These are phyloP conservation scores for Olivierus martensii DNA, from an alignment of 1,140 invertebrate species.

Conservation along the genomic window DNA sequence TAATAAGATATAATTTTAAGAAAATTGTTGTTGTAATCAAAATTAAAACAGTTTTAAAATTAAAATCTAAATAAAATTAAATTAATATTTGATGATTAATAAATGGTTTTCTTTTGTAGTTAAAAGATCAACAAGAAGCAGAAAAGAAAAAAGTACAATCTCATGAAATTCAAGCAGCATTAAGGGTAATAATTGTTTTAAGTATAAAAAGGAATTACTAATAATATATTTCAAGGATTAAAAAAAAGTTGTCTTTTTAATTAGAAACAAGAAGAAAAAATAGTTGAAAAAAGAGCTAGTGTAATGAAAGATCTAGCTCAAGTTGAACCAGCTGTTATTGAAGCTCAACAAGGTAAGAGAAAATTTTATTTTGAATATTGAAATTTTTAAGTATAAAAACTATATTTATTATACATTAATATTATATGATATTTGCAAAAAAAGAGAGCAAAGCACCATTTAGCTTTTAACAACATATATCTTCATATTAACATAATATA, in stretches of 20 bases:
- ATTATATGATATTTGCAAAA: too few species aligned
- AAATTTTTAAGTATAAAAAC: too few species aligned
- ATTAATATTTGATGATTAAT: too few species aligned
- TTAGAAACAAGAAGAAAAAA: slow-evolving; percentile 73
- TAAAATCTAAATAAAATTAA: too few species aligned
- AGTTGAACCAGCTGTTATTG: slow-evolving; percentile 96
- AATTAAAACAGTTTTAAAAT: too few species aligned
- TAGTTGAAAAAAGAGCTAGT: slow-evolving; percentile 77
- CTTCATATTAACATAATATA: too few species aligned
- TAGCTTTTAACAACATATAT: too few species aligned
- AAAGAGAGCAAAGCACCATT: too few species aligned
- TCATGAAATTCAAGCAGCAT: slow-evolving; percentile 86
- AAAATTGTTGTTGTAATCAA: too few species aligned
- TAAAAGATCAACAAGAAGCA: slow-evolving; percentile 98
- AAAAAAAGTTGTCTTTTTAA: not conserved
- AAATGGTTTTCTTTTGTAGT: slow-evolving; percentile 25
- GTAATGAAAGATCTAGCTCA: slow-evolving; percentile 90
- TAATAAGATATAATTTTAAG: too few species aligned
- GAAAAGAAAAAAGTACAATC: slow-evolving; percentile 97
- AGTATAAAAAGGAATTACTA: not conserved
- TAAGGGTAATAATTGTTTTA: slow-evolving; percentile 10
- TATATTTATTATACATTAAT: too few species aligned
- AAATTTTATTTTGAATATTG: too few species aligned
- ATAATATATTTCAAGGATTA: not conserved
- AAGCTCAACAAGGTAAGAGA: slow-evolving; percentile 78